Conservation (phyloP, 2,888 invertebrate species). For the Cyrtodaria siliqua region DNA sequence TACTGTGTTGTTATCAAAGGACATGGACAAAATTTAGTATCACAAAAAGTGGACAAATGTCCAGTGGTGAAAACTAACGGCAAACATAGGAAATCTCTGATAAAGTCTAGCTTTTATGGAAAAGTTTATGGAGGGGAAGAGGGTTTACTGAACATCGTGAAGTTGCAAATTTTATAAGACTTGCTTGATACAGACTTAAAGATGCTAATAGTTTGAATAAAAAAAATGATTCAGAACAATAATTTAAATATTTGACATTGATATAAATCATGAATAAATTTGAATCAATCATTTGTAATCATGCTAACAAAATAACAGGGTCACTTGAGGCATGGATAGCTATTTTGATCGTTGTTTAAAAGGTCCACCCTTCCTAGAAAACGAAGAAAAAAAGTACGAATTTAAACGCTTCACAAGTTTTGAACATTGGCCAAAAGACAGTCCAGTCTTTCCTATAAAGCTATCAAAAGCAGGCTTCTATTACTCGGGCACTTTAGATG, state of each 20-base stretch:
- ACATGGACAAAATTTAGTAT: not conserved
- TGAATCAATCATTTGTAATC: no score
- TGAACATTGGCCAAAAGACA: slow-evolving; percentile 89
- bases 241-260: no score
- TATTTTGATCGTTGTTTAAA: slow-evolving; percentile 41
- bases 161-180: no score
- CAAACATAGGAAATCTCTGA: slow-evolving; percentile 45
- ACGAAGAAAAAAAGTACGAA: slow-evolving; percentile 64
- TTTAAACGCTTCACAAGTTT: slow-evolving; percentile 61
- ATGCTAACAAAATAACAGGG: no score
- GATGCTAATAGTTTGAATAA: no score
- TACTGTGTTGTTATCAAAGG: not conserved
- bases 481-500: slow-evolving; percentile 92
- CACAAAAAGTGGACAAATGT: not conserved
- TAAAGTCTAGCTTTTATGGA: slow-evolving; percentile 43
- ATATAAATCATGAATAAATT: no score
- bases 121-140: not conserved
- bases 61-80: slow-evolving; percentile 34
- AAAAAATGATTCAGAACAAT: no score
- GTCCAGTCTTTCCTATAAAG: slow-evolving; percentile 76
- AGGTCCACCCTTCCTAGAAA: slow-evolving; percentile 35
- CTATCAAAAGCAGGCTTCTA: slow-evolving; percentile 96
- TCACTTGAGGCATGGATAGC: slow-evolving; percentile 36
- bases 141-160: not conserved
- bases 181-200: no score